A percentile compares a stretch with the other conserved stretches of the same genome.
Evolutionary conservation across 2,113 vertebrate species (phyloP).

Genomic region (Cromileptes altivelis): DNA sequence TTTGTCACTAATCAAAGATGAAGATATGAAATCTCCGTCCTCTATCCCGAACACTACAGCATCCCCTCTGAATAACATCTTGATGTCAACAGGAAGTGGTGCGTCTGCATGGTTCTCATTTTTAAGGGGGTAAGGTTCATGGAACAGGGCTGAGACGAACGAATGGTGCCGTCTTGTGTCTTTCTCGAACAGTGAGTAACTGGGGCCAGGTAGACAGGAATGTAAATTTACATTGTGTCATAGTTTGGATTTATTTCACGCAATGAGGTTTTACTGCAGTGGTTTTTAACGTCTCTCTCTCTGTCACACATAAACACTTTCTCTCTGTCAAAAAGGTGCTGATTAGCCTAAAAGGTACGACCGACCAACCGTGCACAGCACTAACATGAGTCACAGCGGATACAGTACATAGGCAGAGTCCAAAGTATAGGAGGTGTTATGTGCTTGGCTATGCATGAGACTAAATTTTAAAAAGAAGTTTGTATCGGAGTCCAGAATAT

Average conservation of each 20-base stretch:
- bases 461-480: slow-evolving; percentile 68
- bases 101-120: slow-evolving; percentile 67
- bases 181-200: slow-evolving; percentile 48
- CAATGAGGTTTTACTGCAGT: slow-evolving; percentile 60
- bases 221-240: slow-evolving; percentile 72
- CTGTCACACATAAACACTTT: slow-evolving; percentile 28
- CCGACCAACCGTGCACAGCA: slow-evolving; percentile 40
- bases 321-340: slow-evolving; percentile 70
- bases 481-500: slow-evolving; percentile 58
- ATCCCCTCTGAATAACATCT: slow-evolving; percentile 40
- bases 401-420: slow-evolving; percentile 58
- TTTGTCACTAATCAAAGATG: slow-evolving; percentile 61
- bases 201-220: slow-evolving; percentile 67
- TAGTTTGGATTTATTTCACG: slow-evolving; percentile 67
- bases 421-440: slow-evolving; percentile 61
- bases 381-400: slow-evolving; percentile 55
- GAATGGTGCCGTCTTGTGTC: slow-evolving; percentile 53
- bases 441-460: slow-evolving; percentile 85
- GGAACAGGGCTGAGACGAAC: slow-evolving; percentile 29
- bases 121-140: slow-evolving; percentile 25
- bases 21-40: slow-evolving; percentile 58
- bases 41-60: slow-evolving; percentile 45
- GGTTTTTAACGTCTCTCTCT: slow-evolving; percentile 59
- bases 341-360: slow-evolving; percentile 74
- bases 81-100: slow-evolving; percentile 60